phyloP scores from a whole-genome alignment of 1,140 invertebrate species.

The Plectus sambesii region DNA sequence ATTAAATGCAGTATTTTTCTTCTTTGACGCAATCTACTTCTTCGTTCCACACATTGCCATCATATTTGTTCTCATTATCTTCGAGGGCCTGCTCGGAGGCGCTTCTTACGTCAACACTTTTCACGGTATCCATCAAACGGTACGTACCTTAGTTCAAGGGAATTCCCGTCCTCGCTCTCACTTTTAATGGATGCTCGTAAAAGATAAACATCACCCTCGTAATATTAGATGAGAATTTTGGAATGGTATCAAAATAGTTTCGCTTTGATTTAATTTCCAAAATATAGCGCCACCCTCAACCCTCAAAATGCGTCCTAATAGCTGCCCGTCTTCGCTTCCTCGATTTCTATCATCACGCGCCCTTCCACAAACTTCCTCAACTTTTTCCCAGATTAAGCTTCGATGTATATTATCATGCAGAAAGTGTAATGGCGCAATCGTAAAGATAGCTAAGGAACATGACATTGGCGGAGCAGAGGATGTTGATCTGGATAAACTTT shows the following conservation, averaged over 20 bases:
- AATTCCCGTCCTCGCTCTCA: not conserved
- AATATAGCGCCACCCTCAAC: conserved; percentile 1
- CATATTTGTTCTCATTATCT: conserved; percentile 28
- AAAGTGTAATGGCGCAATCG: too few relatives aligned
- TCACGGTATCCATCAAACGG: conserved; percentile 62
- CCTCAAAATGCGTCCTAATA: conserved; percentile 3
- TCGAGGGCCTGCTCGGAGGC: conserved; percentile 54
- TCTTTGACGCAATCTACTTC: conserved; percentile 12
- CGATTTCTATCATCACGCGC: too few relatives aligned
- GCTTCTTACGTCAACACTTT: conserved; percentile 76
- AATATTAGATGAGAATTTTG: not conserved
- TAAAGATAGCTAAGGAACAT: too few relatives aligned
- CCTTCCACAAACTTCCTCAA: too few relatives aligned
- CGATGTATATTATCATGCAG: too few relatives aligned
- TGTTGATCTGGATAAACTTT: too few relatives aligned
- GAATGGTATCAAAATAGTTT: conserved; percentile 10
- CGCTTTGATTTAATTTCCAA: not conserved
- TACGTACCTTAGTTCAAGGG: conserved; percentile 43
- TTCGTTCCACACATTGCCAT: conserved; percentile 21
- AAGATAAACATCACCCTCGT: conserved; percentile 4
- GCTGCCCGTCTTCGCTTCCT: too few relatives aligned
- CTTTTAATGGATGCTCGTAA: not conserved
- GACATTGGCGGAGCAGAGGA: too few relatives aligned
- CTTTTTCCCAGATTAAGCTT: too few relatives aligned
- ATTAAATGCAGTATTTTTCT: conserved; percentile 19